phyloP scores from a whole-genome alignment of 2,113 vertebrate genomes.

The Odontesthes bonariensis region DNA sequence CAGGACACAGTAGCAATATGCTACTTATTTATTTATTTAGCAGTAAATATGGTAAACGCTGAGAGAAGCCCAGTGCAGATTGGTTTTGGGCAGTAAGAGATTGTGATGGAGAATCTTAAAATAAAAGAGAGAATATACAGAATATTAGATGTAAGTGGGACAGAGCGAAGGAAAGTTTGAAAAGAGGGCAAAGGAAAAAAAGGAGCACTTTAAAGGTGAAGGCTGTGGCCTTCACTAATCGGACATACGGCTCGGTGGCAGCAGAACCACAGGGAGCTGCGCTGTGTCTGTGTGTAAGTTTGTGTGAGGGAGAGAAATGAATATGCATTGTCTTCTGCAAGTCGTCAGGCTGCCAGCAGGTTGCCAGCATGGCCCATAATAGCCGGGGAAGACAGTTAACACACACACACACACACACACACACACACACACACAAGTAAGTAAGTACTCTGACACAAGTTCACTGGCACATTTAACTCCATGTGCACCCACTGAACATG shows the following conservation, averaged over 20 bases:
- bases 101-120: not conserved
- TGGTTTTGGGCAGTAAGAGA: not conserved
- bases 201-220: slow-evolving; percentile 69
- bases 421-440: slow-evolving; percentile 14
- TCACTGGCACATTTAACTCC: not conserved
- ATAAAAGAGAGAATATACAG: not conserved
- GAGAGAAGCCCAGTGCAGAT: not conserved
- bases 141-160: not conserved
- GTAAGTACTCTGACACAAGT: not conserved
- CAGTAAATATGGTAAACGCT: not conserved
- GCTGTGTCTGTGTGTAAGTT: slow-evolving; percentile 9
- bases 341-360: slow-evolving; percentile 68
- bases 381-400: slow-evolving; percentile 57
- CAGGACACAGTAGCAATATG: not conserved
- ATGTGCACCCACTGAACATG: no score
- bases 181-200: slow-evolving; percentile 30
- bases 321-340: slow-evolving; percentile 78
- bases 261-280: slow-evolving; percentile 53
- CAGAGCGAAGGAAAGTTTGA: slow-evolving; percentile 30
- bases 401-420: slow-evolving; percentile 7
- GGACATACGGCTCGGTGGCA: slow-evolving; percentile 70
- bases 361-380: slow-evolving; percentile 65
- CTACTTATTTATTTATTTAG: no score
- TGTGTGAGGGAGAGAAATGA: slow-evolving; percentile 50
- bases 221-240: slow-evolving; percentile 77